Evolutionary conservation across 2,888 invertebrate genomes (phyloP), one percentile per base, ranked within the genome.

Genomic region (Spodoptera littoralis): DNA sequence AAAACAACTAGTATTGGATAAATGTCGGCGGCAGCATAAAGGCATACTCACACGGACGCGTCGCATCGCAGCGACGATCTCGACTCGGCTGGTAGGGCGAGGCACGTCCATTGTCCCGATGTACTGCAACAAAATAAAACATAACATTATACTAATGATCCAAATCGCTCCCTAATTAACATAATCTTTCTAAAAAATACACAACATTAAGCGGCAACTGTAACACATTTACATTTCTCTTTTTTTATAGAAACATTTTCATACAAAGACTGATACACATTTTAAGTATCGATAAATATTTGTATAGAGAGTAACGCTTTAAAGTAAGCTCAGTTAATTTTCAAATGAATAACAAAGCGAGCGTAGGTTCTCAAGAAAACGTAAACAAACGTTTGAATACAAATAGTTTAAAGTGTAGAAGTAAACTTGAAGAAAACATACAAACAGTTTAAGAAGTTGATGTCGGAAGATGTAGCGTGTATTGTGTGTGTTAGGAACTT

Each of bases 51-150:
- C 99, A 90, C 99, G 96, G 90, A 99, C 99, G 86, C 99, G 96
- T 71, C 99, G 97, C 99, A 99, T 99, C 73, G 99, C 99, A 72
- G 99, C 99, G 65, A 99, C 99, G 89, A 99, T 99, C 95, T 99
- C 99, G 79, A 99, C 98, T 82, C 99, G 96, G 90, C 98, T 99
- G 79, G 98, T 98, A 41, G 99, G 99, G 79, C 99, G 96, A 18
- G 99, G 98, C 82, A 99, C 99, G 92, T 99, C 99, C 96, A 99
- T 96, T 76, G 98, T 98, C 78, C 99, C 99, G 90, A 99, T 99
- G 93, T 98, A 99, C 99, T 99, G 97, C 55, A 86, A 97, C 97
- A 84, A 90, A 49, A 42, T 90, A 65, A 57, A 52, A 43, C 9
- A 36, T 36, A 1, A 36, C 36, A 36, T 36, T 36, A 36, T 36